phyloP scores from a whole-genome alignment of 2,797 vertebrate species.

The Melanotaenia trifasciata region DNA sequence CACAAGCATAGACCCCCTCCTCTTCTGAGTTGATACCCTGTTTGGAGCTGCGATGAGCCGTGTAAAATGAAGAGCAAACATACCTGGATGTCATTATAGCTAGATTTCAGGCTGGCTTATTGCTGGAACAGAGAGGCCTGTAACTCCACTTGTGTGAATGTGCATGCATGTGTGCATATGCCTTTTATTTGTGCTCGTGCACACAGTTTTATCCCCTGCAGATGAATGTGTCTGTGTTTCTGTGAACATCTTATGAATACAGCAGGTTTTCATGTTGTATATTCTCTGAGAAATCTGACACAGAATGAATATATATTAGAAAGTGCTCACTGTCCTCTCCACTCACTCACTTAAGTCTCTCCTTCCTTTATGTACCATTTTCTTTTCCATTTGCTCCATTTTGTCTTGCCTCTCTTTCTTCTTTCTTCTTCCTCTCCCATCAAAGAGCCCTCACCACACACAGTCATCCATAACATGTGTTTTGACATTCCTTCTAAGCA shows the following conservation, averaged over 20 bases:
- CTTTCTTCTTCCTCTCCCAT: conserved; percentile 2
- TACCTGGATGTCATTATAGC: conserved; percentile 83
- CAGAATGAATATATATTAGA: neutral
- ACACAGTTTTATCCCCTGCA: conserved; percentile 7
- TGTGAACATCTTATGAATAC: neutral
- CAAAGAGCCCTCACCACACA: conserved; percentile 45
- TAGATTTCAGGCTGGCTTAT: conserved; percentile 44
- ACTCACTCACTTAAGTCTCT: neutral
- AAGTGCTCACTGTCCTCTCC: neutral
- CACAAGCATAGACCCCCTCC: conserved; percentile 13
- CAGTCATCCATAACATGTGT: conserved; percentile 67
- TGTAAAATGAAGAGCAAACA: conserved; percentile 84
- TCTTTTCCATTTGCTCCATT: conserved; percentile 3
- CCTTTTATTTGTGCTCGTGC: conserved; percentile 54
- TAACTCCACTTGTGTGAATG: conserved; percentile 3
- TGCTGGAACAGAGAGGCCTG: conserved; percentile 33
- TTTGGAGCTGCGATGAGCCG: conserved; percentile 75
- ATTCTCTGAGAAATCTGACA: conserved; percentile 1
- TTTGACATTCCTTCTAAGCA: conserved; percentile 69
- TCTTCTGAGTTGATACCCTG: conserved; percentile 44
- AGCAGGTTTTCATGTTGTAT: conserved; percentile 1
- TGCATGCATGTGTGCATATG: conserved; percentile 38
- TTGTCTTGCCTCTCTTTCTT: neutral
- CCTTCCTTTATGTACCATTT: neutral
- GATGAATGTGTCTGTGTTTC: conserved; percentile 1